Conservation (phyloP, 2,888 invertebrate genomes). For the Tanypteryx hageni region DNA sequence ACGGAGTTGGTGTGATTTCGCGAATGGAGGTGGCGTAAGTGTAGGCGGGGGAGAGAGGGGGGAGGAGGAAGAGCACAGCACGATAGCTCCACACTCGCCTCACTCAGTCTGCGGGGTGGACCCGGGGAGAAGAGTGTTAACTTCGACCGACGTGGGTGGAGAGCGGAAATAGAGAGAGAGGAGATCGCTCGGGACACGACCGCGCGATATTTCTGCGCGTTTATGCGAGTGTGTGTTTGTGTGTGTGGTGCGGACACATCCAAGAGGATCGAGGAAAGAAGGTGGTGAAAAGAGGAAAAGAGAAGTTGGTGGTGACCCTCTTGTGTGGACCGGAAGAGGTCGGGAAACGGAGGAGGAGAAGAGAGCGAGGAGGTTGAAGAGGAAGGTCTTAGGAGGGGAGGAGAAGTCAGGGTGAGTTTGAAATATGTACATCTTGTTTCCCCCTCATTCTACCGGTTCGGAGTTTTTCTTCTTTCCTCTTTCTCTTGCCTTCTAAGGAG, state of each 20-base stretch:
- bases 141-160: constrained; percentile 6
- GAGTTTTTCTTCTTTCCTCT: no score
- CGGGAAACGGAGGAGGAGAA: no score
- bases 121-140: not conserved
- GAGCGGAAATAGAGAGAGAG: not conserved
- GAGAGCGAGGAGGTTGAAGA: no score
- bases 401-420: constrained; percentile 8
- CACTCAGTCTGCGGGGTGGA: constrained; percentile 23
- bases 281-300: not conserved
- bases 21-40: not conserved
- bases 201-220: constrained; percentile 26
- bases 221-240: not conserved
- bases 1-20: not conserved
- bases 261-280: not conserved
- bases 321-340: no score
- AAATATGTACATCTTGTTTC: not conserved
- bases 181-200: not conserved
- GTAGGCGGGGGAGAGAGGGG: not conserved
- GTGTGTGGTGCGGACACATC: not conserved
- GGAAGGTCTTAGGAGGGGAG: not conserved
- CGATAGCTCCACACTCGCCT: not conserved
- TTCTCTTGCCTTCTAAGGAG: no score
- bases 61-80: not conserved
- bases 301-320: not conserved
- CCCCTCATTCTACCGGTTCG: no score